These are phyloP conservation scores for Copsychus sechellarum DNA, from an alignment of 2,113 vertebrate genomes.

Conservation along the genomic window DNA sequence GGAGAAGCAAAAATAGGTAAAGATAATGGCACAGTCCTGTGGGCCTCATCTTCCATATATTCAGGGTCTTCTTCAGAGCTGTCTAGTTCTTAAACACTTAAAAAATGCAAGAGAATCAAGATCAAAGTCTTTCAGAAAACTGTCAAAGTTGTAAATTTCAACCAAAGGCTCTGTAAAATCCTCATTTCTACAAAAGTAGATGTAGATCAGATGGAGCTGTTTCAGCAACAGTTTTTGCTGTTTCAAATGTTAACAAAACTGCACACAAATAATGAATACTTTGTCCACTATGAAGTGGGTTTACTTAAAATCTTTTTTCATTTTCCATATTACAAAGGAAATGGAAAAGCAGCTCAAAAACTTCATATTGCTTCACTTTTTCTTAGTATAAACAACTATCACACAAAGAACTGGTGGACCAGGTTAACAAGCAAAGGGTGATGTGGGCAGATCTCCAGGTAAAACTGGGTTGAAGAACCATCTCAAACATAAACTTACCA, in stretches of 20 bases:
- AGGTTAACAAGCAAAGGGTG: not conserved
- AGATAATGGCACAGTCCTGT: not conserved
- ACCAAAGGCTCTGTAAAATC: not conserved
- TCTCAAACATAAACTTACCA: not conserved
- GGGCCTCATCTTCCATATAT: not conserved
- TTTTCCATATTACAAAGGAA: not conserved
- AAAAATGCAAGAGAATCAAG: not conserved
- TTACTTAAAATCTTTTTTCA: not conserved
- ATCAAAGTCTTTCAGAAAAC: not conserved
- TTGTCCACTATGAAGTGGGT: not conserved
- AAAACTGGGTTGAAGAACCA: not conserved
- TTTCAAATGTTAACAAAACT: not conserved
- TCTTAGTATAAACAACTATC: not conserved
- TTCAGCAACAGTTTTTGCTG: not conserved
- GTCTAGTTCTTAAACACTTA: not conserved
- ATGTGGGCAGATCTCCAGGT: not conserved
- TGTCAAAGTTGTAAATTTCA: not conserved
- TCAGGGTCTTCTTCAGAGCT: not conserved
- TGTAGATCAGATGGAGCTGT: not conserved
- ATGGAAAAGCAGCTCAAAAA: not conserved
- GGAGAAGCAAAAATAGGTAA: not conserved
- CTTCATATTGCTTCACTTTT: not conserved
- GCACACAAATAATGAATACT: not conserved
- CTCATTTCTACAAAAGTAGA: not conserved
- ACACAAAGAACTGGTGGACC: not conserved